Conservation (phyloP, 2,888 invertebrate genomes). For the Callinectes sapidus region DNA sequence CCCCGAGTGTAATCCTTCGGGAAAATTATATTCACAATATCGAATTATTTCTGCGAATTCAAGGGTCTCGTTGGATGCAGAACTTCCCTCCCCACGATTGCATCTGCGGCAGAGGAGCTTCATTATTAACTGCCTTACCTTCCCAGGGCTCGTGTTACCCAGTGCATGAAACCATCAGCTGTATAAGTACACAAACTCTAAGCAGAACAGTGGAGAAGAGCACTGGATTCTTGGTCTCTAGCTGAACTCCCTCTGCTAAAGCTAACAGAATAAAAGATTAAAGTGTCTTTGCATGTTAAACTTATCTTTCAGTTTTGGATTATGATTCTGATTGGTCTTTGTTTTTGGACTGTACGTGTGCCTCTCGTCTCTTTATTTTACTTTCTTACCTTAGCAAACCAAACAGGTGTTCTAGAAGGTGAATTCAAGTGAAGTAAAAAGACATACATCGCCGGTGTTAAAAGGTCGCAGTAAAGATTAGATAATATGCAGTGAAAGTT, state of each 20-base stretch:
- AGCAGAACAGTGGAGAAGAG: neutral
- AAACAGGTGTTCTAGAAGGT: too few species aligned
- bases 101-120: neutral
- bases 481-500: neutral
- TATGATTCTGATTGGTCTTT: too few species aligned
- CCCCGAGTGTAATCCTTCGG: neutral
- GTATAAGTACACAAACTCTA: neutral
- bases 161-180: conserved; percentile 6
- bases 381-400: too few species aligned
- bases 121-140: neutral
- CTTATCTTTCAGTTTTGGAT: neutral
- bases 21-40: neutral
- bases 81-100: neutral
- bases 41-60: neutral
- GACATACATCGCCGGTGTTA: too few species aligned
- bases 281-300: neutral
- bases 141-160: conserved; percentile 8
- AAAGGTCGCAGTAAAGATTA: too few species aligned
- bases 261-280: neutral
- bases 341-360: too few species aligned
- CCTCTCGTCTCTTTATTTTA: too few species aligned
- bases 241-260: neutral
- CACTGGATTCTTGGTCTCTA: neutral
- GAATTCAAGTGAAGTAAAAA: too few species aligned
- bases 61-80: neutral